A percentile compares a stretch with the other conserved stretches of the same genome.
Conservation (phyloP, 2,888 invertebrate genomes). For the Tanypteryx hageni region DNA sequence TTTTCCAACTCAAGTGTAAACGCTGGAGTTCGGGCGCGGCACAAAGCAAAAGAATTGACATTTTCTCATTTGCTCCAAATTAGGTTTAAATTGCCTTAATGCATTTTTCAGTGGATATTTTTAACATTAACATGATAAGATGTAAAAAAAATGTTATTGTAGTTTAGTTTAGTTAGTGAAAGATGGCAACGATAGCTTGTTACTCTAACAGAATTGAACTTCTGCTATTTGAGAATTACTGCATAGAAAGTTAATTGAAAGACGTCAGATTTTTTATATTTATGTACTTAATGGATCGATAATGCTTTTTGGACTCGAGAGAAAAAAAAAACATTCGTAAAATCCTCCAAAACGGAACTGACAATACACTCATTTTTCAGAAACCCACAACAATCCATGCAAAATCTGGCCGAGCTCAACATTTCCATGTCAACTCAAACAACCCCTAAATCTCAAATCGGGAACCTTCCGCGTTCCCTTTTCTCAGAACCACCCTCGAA, state of each 20-base stretch:
- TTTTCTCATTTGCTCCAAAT: no score
- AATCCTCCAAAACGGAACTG: no score
- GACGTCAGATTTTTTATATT: background rate
- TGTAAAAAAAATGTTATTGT: no score
- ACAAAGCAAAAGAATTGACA: no score
- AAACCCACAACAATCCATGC: background rate
- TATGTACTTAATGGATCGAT: background rate
- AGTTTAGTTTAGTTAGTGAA: no score
- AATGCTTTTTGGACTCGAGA: no score
- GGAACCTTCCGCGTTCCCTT: background rate
- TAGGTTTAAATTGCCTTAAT: no score
- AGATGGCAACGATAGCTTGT: no score
- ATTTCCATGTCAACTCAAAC: background rate
- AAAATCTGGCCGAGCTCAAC: background rate
- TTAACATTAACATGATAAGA: no score
- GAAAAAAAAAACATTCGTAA: no score
- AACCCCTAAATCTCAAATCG: background rate
- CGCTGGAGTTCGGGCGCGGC: background rate
- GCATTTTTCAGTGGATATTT: no score
- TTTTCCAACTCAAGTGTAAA: background rate
- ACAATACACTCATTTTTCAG: conserved; percentile 8
- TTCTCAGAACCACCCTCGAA: background rate
- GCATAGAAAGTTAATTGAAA: background rate
- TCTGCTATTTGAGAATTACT: background rate
- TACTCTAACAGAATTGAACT: background rate